phyloP scores from a whole-genome alignment of 2,797 vertebrate genomes.

The Anguilla obscura region DNA sequence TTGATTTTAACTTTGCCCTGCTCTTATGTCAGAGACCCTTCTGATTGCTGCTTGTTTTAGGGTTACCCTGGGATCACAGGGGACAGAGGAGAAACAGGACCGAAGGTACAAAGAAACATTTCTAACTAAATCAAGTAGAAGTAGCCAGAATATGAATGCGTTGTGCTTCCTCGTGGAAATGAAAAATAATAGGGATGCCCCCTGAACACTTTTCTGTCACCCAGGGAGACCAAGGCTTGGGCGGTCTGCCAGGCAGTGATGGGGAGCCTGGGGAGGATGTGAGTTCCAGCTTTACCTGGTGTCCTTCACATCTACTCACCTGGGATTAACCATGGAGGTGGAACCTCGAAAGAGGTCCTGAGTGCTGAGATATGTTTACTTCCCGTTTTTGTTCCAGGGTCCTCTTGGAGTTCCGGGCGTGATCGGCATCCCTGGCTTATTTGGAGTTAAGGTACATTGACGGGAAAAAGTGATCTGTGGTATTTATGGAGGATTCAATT shows the following conservation, averaged over 20 bases:
- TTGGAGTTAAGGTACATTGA: conserved; percentile 57
- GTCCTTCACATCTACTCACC: not conserved
- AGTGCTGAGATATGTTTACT: conserved; percentile 8
- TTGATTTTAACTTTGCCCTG: not conserved
- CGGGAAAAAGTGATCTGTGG: not conserved
- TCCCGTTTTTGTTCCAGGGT: conserved; percentile 50
- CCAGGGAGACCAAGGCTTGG: conserved; percentile 54
- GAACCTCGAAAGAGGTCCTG: not conserved
- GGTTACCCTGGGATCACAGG: conserved; percentile 67
- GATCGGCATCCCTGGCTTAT: conserved; percentile 57
- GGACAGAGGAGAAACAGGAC: conserved; percentile 51
- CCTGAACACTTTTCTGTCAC: conserved; percentile 24
- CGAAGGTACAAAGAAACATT: conserved; percentile 54
- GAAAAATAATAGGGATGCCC: not conserved
- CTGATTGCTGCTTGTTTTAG: conserved; percentile 50
- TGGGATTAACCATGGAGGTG: not conserved
- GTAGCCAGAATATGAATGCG: not conserved
- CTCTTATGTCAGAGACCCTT: not conserved
- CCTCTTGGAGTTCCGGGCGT: conserved; percentile 60
- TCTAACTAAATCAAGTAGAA: not conserved
- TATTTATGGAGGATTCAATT: not conserved
- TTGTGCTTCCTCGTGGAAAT: not conserved
- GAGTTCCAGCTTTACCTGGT: conserved; percentile 39
- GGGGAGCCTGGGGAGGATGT: conserved; percentile 71
- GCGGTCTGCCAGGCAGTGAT: conserved; percentile 63